phyloP scores from a whole-genome alignment of 2,113 vertebrate genomes.

The Origma solitaria region DNA sequence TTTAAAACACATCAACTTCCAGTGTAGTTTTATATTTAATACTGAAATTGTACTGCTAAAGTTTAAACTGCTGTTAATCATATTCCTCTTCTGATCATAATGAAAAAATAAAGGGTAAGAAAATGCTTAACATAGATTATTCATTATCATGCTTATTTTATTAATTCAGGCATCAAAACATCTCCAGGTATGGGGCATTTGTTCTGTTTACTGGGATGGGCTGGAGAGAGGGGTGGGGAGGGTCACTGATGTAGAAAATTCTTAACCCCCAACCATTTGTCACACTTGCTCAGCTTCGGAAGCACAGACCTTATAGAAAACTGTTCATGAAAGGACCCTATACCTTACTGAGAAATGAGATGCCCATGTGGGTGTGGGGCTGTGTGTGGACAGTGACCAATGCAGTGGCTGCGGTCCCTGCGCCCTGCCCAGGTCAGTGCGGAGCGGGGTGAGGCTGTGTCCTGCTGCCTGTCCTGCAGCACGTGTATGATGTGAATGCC shows the following conservation, averaged over 20 bases:
- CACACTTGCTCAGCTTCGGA: background rate
- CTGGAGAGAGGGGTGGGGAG: background rate
- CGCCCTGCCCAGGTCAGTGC: background rate
- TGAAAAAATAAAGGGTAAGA: conserved; percentile 70
- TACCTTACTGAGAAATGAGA: accelerated
- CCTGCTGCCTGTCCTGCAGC: background rate
- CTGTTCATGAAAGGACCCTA: background rate
- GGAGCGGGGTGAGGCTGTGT: no score
- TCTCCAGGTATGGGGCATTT: background rate
- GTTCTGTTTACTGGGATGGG: background rate
- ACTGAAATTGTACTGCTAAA: conserved; percentile 68
- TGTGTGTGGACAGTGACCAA: background rate
- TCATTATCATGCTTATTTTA: conserved; percentile 65
- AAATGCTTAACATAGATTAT: conserved; percentile 65
- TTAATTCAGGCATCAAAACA: background rate
- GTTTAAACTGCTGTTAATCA: conserved; percentile 68
- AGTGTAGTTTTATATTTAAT: conserved; percentile 71
- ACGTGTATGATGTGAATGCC: accelerated
- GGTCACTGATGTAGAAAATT: background rate
- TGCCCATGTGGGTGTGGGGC: background rate
- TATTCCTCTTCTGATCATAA: conserved; percentile 68
- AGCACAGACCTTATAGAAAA: background rate
- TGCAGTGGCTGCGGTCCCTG: background rate
- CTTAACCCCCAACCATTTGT: background rate
- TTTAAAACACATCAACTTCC: conserved; percentile 67